phyloP scores from a whole-genome alignment of 2,888 invertebrate species.

The Chalcosyrphus nemorum region DNA sequence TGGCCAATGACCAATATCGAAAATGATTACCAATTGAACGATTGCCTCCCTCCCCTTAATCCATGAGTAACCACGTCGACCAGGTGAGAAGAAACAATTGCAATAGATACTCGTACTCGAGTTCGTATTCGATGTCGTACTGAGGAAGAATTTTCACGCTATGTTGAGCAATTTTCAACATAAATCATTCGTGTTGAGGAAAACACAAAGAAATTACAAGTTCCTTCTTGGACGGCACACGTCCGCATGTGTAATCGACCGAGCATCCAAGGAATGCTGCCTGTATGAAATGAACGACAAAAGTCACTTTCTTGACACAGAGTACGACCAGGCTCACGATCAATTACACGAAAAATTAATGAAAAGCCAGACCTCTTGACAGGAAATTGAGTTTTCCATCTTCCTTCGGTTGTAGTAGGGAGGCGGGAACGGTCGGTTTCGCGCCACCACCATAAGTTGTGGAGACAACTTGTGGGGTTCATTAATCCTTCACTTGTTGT shows the following conservation, averaged over 20 bases:
- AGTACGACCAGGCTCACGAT: slow-evolving; percentile 7
- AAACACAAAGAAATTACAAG: slow-evolving; percentile 28
- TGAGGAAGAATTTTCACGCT: slow-evolving; percentile 49
- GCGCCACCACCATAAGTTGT: slow-evolving; percentile 27
- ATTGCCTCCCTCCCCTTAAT: slow-evolving; percentile 28
- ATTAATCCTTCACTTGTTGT: slow-evolving; percentile 60
- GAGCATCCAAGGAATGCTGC: slow-evolving; percentile 49
- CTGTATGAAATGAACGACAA: slow-evolving; percentile 8
- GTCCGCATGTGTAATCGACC: slow-evolving; percentile 38
- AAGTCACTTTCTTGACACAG: background rate
- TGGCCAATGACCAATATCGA: slow-evolving; percentile 34
- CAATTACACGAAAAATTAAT: slow-evolving; percentile 60
- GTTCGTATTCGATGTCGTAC: background rate
- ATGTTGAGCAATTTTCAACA: slow-evolving; percentile 44
- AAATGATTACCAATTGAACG: slow-evolving; percentile 44
- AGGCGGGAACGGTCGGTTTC: too few species aligned
- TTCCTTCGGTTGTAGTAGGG: background rate
- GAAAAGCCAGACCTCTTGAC: slow-evolving; percentile 50
- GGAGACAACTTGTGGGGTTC: slow-evolving; percentile 59
- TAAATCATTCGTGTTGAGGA: slow-evolving; percentile 32
- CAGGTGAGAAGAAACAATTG: slow-evolving; percentile 27
- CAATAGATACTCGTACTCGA: background rate
- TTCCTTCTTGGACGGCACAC: slow-evolving; percentile 24
- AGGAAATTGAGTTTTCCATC: slow-evolving; percentile 64
- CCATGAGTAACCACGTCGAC: slow-evolving; percentile 28